A percentile compares a stretch with the other conserved stretches of the same genome.
Conservation (phyloP, 2,888 invertebrate species). For the Drosophila quinaria region DNA sequence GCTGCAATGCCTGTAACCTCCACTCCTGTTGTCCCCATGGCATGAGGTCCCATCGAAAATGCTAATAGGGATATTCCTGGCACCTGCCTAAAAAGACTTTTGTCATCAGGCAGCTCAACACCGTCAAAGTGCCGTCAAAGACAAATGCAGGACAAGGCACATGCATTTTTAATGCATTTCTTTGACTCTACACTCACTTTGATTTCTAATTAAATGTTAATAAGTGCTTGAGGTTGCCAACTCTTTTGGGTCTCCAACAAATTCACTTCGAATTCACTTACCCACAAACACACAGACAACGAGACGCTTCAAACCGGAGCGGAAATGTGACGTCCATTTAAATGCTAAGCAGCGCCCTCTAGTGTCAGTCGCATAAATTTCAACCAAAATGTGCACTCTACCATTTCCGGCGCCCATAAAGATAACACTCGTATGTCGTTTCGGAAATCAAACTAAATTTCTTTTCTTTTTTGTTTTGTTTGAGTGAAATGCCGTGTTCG, state of each 20-base stretch:
- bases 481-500: conserved; percentile 25
- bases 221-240: conserved; percentile 43
- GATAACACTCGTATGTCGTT: conserved; percentile 50
- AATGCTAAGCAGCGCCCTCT: conserved; percentile 72
- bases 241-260: conserved; percentile 56
- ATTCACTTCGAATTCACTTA: conserved; percentile 19
- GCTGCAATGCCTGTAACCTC: conserved; percentile 25
- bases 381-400: conserved; percentile 68
- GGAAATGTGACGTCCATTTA: conserved; percentile 75
- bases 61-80: conserved; percentile 49
- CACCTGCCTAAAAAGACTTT: conserved; percentile 48
- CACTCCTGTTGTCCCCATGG: conserved; percentile 13
- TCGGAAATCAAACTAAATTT: conserved; percentile 34
- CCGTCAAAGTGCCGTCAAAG: conserved; percentile 38
- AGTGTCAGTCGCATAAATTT: conserved; percentile 71
- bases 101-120: conserved; percentile 12
- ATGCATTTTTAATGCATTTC: conserved; percentile 60
- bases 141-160: conserved; percentile 52
- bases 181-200: conserved; percentile 51
- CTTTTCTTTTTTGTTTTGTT: conserved; percentile 11
- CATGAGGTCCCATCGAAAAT: conserved; percentile 31
- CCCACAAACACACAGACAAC: conserved; percentile 33
- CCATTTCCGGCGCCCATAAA: conserved; percentile 73
- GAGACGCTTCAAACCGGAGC: conserved; percentile 49
- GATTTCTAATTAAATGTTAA: conserved; percentile 81